Base-by-base conservation (phyloP, 2,113 vertebrate genomes). In the Boleophthalmus pectinirostris region DNA sequence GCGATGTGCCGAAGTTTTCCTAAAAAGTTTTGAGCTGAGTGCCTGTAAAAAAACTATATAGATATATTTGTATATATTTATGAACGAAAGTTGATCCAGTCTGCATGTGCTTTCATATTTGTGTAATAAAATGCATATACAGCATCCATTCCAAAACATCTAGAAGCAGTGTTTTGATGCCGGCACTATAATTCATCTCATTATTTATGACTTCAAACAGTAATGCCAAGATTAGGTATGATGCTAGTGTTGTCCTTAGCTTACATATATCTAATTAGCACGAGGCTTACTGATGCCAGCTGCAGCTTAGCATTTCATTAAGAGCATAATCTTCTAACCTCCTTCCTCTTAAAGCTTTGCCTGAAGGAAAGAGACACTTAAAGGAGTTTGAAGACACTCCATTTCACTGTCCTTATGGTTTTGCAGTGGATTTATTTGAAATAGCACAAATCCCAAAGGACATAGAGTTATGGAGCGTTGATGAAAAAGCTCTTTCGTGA, bases 181-280 rank as follows among this genome's bases (percentile, higher is more conserved):
- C 20, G 23, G 21, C 29, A 14, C 33, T 15, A 65, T 49, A 29
- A 25, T 66, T 18, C 29, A 6, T 2, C 13, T 68, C 4, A 23
- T 53, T 14, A 33, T 33, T 24, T 15, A 53, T 23, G n/a, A 47
- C 56, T 43, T 18, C 61, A 35, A 11, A 4, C 56, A 45, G 33
- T 15, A 58, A 71, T 25, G 21, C 14, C 10, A 43, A 15, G 7
- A 46, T 61, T 66, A 47, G 35, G 46, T 2, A 16, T 61, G 63
- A 66, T 66, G 64, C 58, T 10, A 23, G 33, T n/a, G 72, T 71
- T 80, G 53, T 70, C 10, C n/a, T 65, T 14, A 57, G 51, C 53
- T 69, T n/a, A 35, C 20, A 54, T 57, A 54, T 24, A 45, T 77
- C 11, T 78, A 14, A 72, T 83, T 77, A 70, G 45, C 38, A 51